Conservation (phyloP, 2,888 invertebrate species). For the Heliconius erato region DNA sequence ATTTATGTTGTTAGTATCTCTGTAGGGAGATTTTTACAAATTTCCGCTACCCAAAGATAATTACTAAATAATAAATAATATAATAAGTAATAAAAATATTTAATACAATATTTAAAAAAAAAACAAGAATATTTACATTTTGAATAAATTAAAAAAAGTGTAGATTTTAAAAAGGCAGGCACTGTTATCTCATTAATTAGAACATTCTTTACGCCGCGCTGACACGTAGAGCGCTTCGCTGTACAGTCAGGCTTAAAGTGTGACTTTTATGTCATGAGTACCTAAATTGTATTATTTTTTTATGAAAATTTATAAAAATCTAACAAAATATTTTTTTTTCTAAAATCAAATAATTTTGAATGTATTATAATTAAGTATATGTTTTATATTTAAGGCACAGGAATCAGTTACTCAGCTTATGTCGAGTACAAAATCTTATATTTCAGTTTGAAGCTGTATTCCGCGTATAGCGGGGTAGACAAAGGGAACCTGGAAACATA, state of each 20-base stretch:
- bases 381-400: no score
- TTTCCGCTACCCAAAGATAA: no score
- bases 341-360: no score
- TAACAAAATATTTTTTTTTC: no score
- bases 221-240: conserved; percentile 40
- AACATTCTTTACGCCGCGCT: conserved; percentile 45
- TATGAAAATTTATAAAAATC: no score
- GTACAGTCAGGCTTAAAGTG: conserved; percentile 37
- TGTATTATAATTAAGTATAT: no score
- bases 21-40: no score
- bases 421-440: not conserved
- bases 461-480: no score
- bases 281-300: conserved; percentile 10
- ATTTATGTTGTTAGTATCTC: no score
- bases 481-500: no score
- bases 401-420: not conserved
- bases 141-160: conserved; percentile 14
- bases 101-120: not conserved
- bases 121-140: not conserved
- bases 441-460: not conserved
- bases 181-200: conserved; percentile 50
- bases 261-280: conserved; percentile 29
- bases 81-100: no score
- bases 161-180: conserved; percentile 42
- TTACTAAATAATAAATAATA: no score